Percentiles rank a stretch among this genome's conserved stretches.
These are phyloP conservation scores for Brevimyrus niger DNA, from an alignment of 2,113 vertebrate genomes.

Conservation along the genomic window DNA sequence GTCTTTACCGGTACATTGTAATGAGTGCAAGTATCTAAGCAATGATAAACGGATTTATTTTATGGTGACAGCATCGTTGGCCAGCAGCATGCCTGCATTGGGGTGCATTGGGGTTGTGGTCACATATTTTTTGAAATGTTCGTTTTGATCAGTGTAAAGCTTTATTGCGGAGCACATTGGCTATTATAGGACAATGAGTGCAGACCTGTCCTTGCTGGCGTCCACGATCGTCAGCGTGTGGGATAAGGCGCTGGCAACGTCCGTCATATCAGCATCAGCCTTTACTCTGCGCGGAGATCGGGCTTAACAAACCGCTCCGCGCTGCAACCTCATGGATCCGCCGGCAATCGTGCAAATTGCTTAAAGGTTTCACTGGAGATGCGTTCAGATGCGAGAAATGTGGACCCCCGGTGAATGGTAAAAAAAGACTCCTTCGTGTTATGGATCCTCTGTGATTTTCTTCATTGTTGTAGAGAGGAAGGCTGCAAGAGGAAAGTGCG, in stretches of 20 bases:
- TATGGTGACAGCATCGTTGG: neutral
- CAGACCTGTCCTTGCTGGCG: neutral
- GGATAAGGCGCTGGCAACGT: neutral
- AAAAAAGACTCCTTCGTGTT: slow-evolving; percentile 26
- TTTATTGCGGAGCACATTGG: neutral
- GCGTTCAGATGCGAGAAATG: slow-evolving; percentile 21
- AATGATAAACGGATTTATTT: neutral
- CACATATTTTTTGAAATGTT: neutral
- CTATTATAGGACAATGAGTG: slow-evolving; percentile 1
- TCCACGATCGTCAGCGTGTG: neutral
- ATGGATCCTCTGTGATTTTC: slow-evolving; percentile 48
- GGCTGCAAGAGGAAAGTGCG: slow-evolving; percentile 14
- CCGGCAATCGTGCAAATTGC: neutral
- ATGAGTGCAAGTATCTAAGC: neutral
- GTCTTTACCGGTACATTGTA: neutral
- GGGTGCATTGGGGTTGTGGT: neutral
- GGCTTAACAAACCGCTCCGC: slow-evolving; percentile 13
- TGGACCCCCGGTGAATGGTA: slow-evolving; percentile 37
- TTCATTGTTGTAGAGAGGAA: slow-evolving; percentile 11
- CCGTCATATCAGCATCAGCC: slow-evolving; percentile 29
- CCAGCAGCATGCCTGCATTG: neutral
- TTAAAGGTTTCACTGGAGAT: neutral
- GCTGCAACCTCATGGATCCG: neutral
- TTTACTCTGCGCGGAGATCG: slow-evolving; percentile 20
- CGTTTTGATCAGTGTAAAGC: neutral